Conservation (phyloP, 2,113 vertebrate species). For the Ciconia boyciana region DNA sequence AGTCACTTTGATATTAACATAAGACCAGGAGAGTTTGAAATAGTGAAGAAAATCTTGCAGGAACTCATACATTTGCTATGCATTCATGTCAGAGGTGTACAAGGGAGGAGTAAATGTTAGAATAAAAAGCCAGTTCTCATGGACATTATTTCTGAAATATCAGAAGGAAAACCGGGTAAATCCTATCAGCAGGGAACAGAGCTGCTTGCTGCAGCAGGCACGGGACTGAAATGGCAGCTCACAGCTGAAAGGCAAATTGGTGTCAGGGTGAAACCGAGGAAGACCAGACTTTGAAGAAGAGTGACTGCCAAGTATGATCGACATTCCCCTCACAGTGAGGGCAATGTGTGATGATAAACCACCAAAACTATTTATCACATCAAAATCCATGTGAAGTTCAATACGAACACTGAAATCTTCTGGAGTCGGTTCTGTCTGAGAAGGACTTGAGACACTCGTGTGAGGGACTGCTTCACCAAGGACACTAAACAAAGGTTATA, state of each 20-base stretch:
- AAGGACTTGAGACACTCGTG: neutral
- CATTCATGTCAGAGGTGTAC: neutral
- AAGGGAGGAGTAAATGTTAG: neutral
- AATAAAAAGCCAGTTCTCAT: neutral
- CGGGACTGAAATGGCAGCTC: neutral
- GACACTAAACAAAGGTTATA: neutral
- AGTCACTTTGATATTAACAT: neutral
- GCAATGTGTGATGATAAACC: neutral
- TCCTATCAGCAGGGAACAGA: neutral
- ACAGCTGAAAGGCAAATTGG: neutral
- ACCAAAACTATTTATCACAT: neutral
- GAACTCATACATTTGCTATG: neutral
- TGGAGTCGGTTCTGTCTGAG: neutral
- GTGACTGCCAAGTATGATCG: neutral
- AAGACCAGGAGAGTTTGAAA: neutral
- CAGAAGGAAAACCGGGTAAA: neutral
- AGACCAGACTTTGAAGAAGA: neutral
- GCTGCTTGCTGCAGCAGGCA: neutral
- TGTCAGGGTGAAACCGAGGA: neutral
- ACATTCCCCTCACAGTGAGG: neutral
- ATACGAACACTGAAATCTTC: neutral
- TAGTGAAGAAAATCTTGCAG: neutral
- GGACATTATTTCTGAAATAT: neutral
- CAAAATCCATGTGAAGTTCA: neutral
- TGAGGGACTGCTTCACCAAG: neutral